Evolutionary conservation across 2,888 invertebrate species (phyloP), one percentile per base, ranked within the genome.

Genomic region (Agrypnus murinus): DNA sequence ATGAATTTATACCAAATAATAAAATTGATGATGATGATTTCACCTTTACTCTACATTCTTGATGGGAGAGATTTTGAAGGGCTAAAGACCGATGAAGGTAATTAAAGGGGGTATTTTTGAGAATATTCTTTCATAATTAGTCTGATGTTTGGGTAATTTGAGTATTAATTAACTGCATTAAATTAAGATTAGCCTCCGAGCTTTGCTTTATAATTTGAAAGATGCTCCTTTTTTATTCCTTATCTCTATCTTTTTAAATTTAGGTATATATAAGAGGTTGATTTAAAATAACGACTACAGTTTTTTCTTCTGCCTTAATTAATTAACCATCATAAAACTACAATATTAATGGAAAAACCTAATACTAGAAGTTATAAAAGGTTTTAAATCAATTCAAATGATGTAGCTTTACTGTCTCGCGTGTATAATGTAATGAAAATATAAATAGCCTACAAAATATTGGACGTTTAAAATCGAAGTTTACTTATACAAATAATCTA

Each of bases 41-140:
- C 34, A 45, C 60, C 60, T 60, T 60, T 32, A 1, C 6, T 32
- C 12, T 45, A 8, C 10, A 15, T 9, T 12, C 60, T 60, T 31
- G 45, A 14, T 8, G 9, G 12, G 5, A n/a, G 60, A 55, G 25
- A 5, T 32, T 65, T 43, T 65, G 40, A 64, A 64, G 66, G 72
- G 48, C 53, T 66, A 50, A 69, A 74, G 72, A 72, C 68, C 69
- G 77, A 73, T 68, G 77, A 63, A 65, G 68, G 77, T 79, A 81
- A 80, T 80, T 80, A 81, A 78, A 78, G 77, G 77, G 79, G 77
- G 77, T 75, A 77, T 78, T 79, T 78, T 80, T 77, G 65, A 75
- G 79, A 80, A 79, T 81, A 79, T 81, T 78, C 78, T 76, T 79
- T 80, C 79, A 81, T 81, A 81, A 81, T 82, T 81, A 81, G 78